Base-by-base conservation (phyloP, 2,888 invertebrate species). In the Molorchus minor region DNA sequence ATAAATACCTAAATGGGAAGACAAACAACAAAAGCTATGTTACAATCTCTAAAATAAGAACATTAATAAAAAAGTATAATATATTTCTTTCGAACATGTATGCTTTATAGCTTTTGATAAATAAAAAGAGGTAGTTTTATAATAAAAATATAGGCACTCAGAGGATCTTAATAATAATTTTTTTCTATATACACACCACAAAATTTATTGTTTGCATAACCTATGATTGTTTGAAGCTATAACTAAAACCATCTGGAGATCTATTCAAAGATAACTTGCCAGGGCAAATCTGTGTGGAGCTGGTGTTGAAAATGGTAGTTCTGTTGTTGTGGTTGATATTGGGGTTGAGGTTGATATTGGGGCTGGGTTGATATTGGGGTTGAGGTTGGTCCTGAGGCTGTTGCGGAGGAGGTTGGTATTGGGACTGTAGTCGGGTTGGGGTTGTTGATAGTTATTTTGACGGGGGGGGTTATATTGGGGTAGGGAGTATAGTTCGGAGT, bases 191-290 rank as follows among this genome's bases (percentile, higher is more conserved):
- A 52, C 51, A 52, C 25, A n/a, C n/a, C 19, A 49, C n/a, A 21
- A 21, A 38, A 49, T 49, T 38, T 12, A 52, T 41, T 52, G 8
- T 30, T 41, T 40, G 45, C 20, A 47, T 15, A 56, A 41, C 36
- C 47, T 79, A 83, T 67, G 83, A 83, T 79, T 88, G 91, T 83
- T 89, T 91, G 84, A 93, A 93, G 68, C 88, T 91, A 82, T 92
- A 94, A 74, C 92, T 91, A 83, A 88, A 94, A 75, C 94, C 94
- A 76, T 94, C 94, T 35, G 93, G 93, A 59, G 92, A 92, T 77
- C 94, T 85, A 84, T 93, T 93, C 70, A 94, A 84, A 71, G 89
- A 90, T 74, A 94, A 86, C 81, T 93, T 93, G 69, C 94, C 94
- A 21, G 93, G 93, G n/a, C 92, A 83, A 92, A 92, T 71, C 89